Evolutionary conservation across 2,113 vertebrate genomes (phyloP).

Genomic region (Pitta sordida): DNA sequence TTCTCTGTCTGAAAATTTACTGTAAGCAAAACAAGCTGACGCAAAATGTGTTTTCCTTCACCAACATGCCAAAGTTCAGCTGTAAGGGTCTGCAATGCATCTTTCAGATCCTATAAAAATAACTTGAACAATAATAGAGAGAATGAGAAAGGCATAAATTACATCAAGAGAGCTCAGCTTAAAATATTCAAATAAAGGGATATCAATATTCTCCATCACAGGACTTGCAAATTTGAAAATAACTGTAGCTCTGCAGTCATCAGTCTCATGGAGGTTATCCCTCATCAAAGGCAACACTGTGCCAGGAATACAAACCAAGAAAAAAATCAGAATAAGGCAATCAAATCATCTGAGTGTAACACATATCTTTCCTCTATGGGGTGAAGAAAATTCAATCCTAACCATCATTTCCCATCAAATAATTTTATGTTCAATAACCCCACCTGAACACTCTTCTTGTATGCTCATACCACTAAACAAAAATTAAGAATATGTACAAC

Average conservation of each 20-base stretch:
- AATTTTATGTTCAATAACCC: not conserved
- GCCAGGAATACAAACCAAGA: not conserved
- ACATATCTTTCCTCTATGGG: not conserved
- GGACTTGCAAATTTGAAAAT: not conserved
- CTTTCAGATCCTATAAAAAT: not conserved
- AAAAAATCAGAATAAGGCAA: not conserved
- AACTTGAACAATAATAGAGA: not conserved
- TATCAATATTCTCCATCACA: not conserved
- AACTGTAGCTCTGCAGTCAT: not conserved
- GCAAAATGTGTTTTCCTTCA: not conserved
- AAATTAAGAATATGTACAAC: not conserved
- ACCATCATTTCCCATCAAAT: not conserved
- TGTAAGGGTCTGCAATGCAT: not conserved
- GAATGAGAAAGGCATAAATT: not conserved
- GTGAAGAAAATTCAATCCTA: not conserved
- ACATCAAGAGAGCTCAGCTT: not conserved
- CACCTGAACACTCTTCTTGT: not conserved
- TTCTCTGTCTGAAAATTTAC: not conserved
- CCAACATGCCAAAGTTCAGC: not conserved
- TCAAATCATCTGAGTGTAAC: not conserved
- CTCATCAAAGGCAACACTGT: not conserved
- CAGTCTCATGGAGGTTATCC: not conserved
- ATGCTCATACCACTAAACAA: not conserved
- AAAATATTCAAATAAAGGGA: not conserved
- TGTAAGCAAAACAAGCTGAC: slow-evolving; percentile 20